Base-by-base conservation (phyloP, 2,797 vertebrate genomes). In the Anguilla obscura region DNA sequence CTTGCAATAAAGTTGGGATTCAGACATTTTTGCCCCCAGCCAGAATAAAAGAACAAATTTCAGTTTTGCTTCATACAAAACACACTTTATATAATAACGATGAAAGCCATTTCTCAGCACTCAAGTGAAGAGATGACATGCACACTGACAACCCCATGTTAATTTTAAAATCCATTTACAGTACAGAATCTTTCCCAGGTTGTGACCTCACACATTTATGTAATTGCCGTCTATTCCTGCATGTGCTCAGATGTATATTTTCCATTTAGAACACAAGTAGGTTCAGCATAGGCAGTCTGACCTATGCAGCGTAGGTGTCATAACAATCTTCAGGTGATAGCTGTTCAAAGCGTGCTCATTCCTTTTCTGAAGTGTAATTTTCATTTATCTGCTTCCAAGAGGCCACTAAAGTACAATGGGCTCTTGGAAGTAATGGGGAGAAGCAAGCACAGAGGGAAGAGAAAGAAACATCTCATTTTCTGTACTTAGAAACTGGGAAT, bases 221-320 rank as follows among this genome's bases (percentile, higher is more conserved):
- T 24, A 80, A 48, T 80, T 3, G 16, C 1, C 21, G 14, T 48
- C 76, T 80, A 40, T 45, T 24, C 18, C 76, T 1, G 40, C 36
- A 18, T 14, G 21, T 80, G 33, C 71, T 18, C 71, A 76, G 71
- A 76, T 24, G 6, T 69, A 3, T 27, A 69, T 33, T 76, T 76
- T 48, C 74, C 40, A 45, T 45, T 71, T 66, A 50, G 33, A 71
- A 27, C 5, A 48, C 8, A 71, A 71, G 30, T 71, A 71, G 60
- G 60, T 69, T 71, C 33, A 86, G 12, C 85, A 86, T 18, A n/a
- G 33, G 27, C 69, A 80, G 21, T 21, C 12, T 87, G 85, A 48
- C 66, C 69, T 76, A 27, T 24, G 63, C 27, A 86, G 7, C n/a
- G 66, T 30, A 86, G 9, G n/a, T 54, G 85, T 80, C 30, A 40